These are phyloP conservation scores for Hetaerina americana DNA, from an alignment of 1,140 invertebrate genomes.

Conservation along the genomic window DNA sequence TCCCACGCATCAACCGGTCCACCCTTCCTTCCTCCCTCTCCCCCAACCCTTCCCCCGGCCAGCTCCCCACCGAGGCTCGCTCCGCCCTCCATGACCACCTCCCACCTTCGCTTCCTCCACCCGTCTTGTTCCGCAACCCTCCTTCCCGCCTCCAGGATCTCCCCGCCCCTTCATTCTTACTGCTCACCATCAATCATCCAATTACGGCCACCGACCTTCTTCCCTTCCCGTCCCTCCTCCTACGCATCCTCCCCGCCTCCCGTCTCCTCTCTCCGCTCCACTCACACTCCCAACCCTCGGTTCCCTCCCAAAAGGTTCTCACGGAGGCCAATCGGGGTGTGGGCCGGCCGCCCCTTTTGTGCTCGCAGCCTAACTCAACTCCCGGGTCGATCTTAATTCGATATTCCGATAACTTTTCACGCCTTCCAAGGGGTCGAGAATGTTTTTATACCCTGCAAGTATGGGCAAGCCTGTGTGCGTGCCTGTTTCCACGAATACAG, in stretches of 20 bases:
- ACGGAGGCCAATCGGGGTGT: no score
- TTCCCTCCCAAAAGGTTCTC: no score
- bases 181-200: not conserved
- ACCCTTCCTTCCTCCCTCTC: not conserved
- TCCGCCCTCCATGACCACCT: not conserved
- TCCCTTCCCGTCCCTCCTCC: not conserved
- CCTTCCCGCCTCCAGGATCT: not conserved
- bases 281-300: no score
- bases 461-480: no score
- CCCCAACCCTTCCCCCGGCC: not conserved
- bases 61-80: not conserved
- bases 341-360: no score
- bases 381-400: not conserved
- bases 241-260: not conserved
- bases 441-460: not conserved
- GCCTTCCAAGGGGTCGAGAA: no score
- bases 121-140: not conserved
- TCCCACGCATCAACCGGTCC: not conserved
- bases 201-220: not conserved
- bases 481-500: no score
- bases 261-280: not conserved
- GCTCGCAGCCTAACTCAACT: no score
- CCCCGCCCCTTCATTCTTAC: not conserved
- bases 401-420: not conserved
- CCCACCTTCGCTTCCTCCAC: not conserved